These are phyloP conservation scores for Hoplias malabaricus DNA, from an alignment of 2,113 vertebrate species.

Conservation along the genomic window DNA sequence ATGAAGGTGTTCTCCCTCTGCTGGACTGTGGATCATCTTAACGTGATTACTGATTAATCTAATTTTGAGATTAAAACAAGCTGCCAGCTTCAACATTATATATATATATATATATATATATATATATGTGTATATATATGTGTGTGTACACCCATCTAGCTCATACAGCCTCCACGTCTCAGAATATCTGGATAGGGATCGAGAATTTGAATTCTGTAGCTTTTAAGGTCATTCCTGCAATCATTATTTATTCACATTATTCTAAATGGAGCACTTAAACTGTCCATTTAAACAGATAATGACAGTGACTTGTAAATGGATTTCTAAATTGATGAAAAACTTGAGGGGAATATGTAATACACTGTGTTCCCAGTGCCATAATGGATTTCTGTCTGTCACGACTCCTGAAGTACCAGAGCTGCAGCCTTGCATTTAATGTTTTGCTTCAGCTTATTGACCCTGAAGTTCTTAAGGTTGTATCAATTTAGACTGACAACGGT, in stretches of 20 bases:
- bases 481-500: background rate
- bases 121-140: no score
- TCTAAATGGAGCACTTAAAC: constrained; percentile 22
- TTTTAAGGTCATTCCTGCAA: constrained; percentile 27
- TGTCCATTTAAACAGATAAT: constrained; percentile 23
- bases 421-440: background rate
- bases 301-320: constrained; percentile 6
- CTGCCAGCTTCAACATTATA: background rate
- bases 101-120: no score
- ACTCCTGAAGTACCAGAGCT: background rate
- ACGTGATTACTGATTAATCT: background rate
- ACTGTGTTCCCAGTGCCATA: background rate
- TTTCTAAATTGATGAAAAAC: constrained; percentile 22
- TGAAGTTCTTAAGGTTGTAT: background rate
- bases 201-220: background rate
- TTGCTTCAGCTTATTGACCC: background rate
- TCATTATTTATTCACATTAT: constrained; percentile 2
- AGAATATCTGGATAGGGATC: background rate
- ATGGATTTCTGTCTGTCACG: constrained; percentile 3
- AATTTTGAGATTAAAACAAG: background rate
- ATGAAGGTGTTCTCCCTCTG: no score
- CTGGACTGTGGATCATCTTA: background rate
- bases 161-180: background rate
- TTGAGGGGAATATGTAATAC: background rate
- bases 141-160: background rate